These are phyloP conservation scores for Drosophila micromelanica DNA, from an alignment of 1,140 invertebrate genomes.

Conservation along the genomic window DNA sequence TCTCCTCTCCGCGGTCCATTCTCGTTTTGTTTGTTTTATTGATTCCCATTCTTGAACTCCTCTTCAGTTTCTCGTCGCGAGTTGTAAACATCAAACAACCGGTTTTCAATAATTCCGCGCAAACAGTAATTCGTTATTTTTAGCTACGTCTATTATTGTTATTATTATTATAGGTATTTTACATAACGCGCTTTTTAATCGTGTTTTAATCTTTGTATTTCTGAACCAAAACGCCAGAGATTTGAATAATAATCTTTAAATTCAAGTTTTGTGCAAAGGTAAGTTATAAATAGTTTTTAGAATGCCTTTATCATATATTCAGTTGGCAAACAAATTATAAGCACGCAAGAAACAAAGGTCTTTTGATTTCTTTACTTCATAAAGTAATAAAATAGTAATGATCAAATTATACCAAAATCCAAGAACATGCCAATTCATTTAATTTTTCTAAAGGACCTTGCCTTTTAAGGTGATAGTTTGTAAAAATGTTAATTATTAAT, in stretches of 20 bases:
- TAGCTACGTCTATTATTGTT: conserved; percentile 19
- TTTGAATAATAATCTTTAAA: conserved; percentile 30
- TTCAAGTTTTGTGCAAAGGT: conserved; percentile 47
- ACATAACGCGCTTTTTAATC: conserved; percentile 38
- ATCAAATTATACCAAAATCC: too few relatives aligned
- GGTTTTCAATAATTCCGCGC: conserved; percentile 50
- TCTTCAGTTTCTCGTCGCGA: conserved; percentile 29
- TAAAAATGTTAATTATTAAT: too few relatives aligned
- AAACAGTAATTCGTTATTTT: conserved; percentile 42
- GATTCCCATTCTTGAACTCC: conserved; percentile 56
- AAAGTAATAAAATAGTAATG: too few relatives aligned
- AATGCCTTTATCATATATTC: too few relatives aligned
- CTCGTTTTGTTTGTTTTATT: conserved; percentile 72
- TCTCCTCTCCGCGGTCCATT: background rate
- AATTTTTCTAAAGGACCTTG: too few relatives aligned
- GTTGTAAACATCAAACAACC: conserved; percentile 69
- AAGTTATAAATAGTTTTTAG: conserved; percentile 22
- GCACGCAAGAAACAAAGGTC: too few relatives aligned
- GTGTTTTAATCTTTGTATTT: conserved; percentile 26
- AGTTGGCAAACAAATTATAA: too few relatives aligned
- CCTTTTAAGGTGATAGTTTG: too few relatives aligned
- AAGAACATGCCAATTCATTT: too few relatives aligned
- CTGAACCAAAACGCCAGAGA: conserved; percentile 13
- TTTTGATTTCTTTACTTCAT: too few relatives aligned
- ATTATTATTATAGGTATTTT: conserved; percentile 19